phyloP scores from a whole-genome alignment of 2,888 invertebrate genomes.

The Pogonocherus hispidulus region DNA sequence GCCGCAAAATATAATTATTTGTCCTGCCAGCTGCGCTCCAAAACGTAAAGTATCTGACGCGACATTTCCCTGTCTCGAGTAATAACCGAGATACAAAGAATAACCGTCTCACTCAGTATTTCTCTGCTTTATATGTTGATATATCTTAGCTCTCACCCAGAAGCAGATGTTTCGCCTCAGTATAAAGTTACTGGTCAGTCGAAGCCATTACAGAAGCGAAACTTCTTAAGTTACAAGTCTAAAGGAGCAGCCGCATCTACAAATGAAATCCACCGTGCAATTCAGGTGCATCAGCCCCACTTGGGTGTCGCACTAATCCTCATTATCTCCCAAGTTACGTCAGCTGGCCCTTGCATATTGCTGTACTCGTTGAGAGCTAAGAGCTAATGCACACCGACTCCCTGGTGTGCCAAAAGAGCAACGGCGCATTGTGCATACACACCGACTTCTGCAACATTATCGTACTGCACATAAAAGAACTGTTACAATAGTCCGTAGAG shows the following conservation, averaged over 20 bases:
- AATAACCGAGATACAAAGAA: too few relatives aligned
- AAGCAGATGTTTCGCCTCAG: neutral
- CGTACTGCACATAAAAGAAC: constrained; percentile 27
- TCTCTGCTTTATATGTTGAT: too few relatives aligned
- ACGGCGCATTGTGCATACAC: constrained; percentile 27
- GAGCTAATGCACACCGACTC: constrained; percentile 7
- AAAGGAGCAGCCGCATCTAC: neutral
- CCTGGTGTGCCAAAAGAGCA: constrained; percentile 32
- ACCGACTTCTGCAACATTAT: constrained; percentile 30
- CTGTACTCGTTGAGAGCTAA: constrained; percentile 14
- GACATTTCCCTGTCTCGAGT: too few relatives aligned
- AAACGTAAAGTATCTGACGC: too few relatives aligned
- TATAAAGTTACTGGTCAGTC: constrained; percentile 19
- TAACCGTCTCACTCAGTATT: too few relatives aligned
- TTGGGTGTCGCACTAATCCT: constrained; percentile 27
- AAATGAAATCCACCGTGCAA: constrained; percentile 26
- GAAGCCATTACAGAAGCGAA: constrained; percentile 17
- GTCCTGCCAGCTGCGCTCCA: too few relatives aligned
- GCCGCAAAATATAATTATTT: too few relatives aligned
- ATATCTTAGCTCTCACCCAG: neutral
- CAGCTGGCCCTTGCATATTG: constrained; percentile 32
- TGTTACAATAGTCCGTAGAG: constrained; percentile 17
- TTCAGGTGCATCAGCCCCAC: constrained; percentile 12
- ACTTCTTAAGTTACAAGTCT: constrained; percentile 15
- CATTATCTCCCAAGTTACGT: constrained; percentile 33